A percentile compares a stretch with the other conserved stretches of the same genome.
These are phyloP conservation scores for Apolygus lucorum DNA, from an alignment of 1,140 invertebrate genomes.

Conservation along the genomic window DNA sequence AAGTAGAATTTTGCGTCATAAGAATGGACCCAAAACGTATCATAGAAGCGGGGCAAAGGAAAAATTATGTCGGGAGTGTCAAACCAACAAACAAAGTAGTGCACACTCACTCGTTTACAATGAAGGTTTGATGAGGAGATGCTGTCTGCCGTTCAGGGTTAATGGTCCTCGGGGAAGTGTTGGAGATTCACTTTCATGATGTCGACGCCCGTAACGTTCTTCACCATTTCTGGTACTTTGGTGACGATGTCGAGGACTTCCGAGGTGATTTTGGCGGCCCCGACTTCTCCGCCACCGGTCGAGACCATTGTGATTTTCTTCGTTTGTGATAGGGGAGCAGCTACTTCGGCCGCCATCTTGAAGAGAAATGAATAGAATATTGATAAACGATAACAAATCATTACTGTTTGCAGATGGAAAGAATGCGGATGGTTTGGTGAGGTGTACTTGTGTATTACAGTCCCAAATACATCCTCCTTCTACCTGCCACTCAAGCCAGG, in stretches of 20 bases:
- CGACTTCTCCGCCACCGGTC: conserved; percentile 81
- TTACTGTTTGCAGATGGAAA: no score
- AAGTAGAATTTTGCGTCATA: no score
- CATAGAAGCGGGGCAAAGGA: no score
- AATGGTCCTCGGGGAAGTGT: conserved; percentile 26
- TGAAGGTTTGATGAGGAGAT: neutral
- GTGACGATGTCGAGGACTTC: conserved; percentile 89
- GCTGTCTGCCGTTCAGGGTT: neutral
- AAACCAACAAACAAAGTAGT: no score
- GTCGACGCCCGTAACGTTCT: conserved; percentile 84
- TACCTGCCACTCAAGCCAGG: no score
- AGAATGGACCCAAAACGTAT: no score
- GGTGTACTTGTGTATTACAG: no score
- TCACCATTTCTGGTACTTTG: conserved; percentile 81
- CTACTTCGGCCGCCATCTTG: conserved; percentile 89
- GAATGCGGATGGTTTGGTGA: no score
- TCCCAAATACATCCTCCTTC: no score
- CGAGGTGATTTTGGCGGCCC: conserved; percentile 84
- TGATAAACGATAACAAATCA: no score
- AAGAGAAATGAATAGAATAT: conserved; percentile 29
- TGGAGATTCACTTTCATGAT: conserved; percentile 60
- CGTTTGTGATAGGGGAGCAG: conserved; percentile 82
- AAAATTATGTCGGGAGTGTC: no score
- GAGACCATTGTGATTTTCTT: conserved; percentile 94
- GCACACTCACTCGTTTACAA: neutral